These are phyloP conservation scores for Procapra przewalskii DNA, from an alignment of 2,113 vertebrate species.

Conservation along the genomic window DNA sequence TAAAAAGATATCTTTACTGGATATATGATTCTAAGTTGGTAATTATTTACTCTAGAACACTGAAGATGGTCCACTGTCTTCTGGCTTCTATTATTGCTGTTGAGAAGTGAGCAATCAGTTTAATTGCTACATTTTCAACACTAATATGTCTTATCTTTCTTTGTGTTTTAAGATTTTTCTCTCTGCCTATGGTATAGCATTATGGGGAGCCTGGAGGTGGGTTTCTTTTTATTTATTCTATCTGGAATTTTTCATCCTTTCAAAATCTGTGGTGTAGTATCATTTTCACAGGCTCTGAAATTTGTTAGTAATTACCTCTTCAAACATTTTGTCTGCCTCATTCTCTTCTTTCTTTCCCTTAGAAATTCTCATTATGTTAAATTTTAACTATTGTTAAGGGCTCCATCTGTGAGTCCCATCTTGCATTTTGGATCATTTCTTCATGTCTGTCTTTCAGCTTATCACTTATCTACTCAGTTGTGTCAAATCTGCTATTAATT, in stretches of 20 bases:
- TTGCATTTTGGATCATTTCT: background rate
- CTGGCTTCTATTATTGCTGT: background rate
- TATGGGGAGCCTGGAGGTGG: background rate
- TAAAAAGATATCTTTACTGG: background rate
- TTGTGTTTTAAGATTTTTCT: slow-evolving; percentile 6
- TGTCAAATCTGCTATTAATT: background rate
- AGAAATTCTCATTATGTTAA: background rate
- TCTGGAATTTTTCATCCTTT: background rate
- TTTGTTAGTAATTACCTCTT: background rate
- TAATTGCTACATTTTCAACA: background rate
- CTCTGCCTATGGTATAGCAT: background rate
- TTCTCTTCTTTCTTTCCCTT: background rate
- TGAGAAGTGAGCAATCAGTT: background rate
- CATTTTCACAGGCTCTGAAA: background rate
- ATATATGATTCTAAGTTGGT: background rate
- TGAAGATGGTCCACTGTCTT: background rate
- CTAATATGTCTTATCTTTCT: background rate
- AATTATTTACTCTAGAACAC: background rate
- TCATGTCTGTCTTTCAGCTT: background rate
- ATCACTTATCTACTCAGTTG: background rate
- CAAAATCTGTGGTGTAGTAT: background rate
- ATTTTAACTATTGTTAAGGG: background rate
- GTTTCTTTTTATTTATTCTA: background rate
- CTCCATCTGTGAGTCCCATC: background rate
- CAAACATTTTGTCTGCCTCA: background rate